Conservation (phyloP, 2,888 invertebrate species). For the Endotricha flammealis region DNA sequence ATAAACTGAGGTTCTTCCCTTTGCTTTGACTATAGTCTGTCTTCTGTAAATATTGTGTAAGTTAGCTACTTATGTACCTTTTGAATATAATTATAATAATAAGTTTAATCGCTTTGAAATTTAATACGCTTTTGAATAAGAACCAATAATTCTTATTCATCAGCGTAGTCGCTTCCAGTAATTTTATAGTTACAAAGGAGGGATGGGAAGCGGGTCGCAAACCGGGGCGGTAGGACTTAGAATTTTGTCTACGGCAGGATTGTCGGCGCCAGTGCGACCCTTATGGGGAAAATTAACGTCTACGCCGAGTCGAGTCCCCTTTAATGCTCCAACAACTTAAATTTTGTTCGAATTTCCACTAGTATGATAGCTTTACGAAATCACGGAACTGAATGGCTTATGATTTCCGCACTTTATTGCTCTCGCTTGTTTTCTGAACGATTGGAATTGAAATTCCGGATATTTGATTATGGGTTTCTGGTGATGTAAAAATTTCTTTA, state of each 20-base stretch:
- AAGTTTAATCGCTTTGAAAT: no score
- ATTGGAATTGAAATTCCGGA: slow-evolving; percentile 10
- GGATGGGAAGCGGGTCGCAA: slow-evolving; percentile 16
- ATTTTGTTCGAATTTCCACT: slow-evolving; percentile 75
- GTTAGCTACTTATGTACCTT: no score
- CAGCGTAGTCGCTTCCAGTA: slow-evolving; percentile 18
- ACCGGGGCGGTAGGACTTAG: slow-evolving; percentile 49
- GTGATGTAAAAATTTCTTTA: no score
- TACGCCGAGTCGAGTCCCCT: slow-evolving; percentile 65
- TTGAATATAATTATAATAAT: no score
- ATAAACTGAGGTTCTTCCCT: no score
- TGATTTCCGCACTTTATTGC: slow-evolving; percentile 65
- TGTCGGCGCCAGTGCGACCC: slow-evolving; percentile 71
- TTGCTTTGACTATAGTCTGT: no score
- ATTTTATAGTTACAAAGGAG: slow-evolving; percentile 6
- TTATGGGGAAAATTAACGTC: slow-evolving; percentile 76
- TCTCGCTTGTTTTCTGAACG: slow-evolving; percentile 37
- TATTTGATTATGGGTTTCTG: slow-evolving; percentile 2
- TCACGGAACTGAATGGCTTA: slow-evolving; percentile 58
- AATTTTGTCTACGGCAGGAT: slow-evolving; percentile 74
- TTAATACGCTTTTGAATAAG: no score
- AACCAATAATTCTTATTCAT: no score
- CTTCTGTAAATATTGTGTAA: no score
- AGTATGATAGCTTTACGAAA: slow-evolving; percentile 65
- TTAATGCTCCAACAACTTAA: slow-evolving; percentile 74